Conservation (phyloP, 2,888 invertebrate species). For the Melikaiella ostensackeni region DNA sequence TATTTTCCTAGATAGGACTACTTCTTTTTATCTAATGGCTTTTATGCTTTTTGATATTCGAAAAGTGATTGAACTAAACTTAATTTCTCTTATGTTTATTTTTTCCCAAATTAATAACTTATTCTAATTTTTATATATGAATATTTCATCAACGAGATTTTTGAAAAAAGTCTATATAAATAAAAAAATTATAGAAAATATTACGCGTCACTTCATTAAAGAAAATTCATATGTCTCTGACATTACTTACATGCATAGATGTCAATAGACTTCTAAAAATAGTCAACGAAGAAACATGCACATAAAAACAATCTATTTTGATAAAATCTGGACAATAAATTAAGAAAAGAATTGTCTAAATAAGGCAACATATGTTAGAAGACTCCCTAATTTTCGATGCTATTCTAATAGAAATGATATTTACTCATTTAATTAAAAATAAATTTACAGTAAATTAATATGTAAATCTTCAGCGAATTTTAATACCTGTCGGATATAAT, state of each 20-base stretch:
- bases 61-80: too few relatives aligned
- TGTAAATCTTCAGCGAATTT: neutral
- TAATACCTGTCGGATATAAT: neutral
- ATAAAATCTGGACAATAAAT: neutral
- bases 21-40: neutral
- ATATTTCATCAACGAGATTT: too few relatives aligned
- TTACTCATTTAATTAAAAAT: neutral
- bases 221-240: neutral
- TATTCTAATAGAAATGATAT: neutral
- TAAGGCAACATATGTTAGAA: conserved; percentile 21
- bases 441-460: neutral
- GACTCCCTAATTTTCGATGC: neutral
- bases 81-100: too few relatives aligned
- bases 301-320: neutral
- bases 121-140: too few relatives aligned
- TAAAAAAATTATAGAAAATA: neutral
- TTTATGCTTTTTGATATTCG: neutral
- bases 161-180: too few relatives aligned
- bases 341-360: neutral
- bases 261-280: neutral
- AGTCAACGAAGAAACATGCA: neutral
- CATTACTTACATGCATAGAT: neutral
- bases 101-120: too few relatives aligned
- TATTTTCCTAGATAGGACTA: neutral
- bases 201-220: conserved; percentile 4